phyloP scores from a whole-genome alignment of 1,140 invertebrate species.

The Lanistes nyassanus region DNA sequence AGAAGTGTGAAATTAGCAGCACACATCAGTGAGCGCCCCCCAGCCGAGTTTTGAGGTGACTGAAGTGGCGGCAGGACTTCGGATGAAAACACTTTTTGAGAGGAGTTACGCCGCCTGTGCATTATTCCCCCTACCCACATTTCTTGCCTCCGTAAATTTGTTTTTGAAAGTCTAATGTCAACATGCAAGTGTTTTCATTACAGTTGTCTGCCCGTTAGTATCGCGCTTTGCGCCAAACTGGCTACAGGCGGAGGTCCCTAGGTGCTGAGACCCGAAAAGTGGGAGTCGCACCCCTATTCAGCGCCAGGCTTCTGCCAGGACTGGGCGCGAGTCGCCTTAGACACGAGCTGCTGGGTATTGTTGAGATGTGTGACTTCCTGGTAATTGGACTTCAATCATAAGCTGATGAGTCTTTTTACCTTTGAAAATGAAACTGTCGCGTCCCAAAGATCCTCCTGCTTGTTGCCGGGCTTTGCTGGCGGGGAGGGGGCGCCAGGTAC shows the following conservation, averaged over 20 bases:
- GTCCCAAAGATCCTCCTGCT: too few species aligned
- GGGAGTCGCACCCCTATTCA: too few species aligned
- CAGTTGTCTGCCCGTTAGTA: background rate
- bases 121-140: constrained; percentile 9
- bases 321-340: too few species aligned
- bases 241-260: background rate
- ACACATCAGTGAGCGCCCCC: constrained; percentile 5
- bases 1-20: constrained; percentile 20
- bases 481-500: too few species aligned
- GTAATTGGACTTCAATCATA: constrained; percentile 8
- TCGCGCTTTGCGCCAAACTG: background rate
- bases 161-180: constrained; percentile 22
- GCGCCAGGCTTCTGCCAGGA: too few species aligned
- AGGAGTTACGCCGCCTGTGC: background rate
- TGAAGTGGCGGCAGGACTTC: constrained; percentile 4
- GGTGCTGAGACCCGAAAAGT: background rate
- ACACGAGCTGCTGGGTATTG: background rate
- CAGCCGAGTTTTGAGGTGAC: constrained; percentile 1
- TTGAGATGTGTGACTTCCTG: background rate
- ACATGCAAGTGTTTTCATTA: constrained; percentile 15
- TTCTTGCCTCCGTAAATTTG: constrained; percentile 17
- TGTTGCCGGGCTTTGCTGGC: too few species aligned
- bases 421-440: too few species aligned
- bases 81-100: constrained; percentile 11
- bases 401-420: background rate